Conservation (phyloP, 1,140 invertebrate species). For the Solenopsis invicta region DNA sequence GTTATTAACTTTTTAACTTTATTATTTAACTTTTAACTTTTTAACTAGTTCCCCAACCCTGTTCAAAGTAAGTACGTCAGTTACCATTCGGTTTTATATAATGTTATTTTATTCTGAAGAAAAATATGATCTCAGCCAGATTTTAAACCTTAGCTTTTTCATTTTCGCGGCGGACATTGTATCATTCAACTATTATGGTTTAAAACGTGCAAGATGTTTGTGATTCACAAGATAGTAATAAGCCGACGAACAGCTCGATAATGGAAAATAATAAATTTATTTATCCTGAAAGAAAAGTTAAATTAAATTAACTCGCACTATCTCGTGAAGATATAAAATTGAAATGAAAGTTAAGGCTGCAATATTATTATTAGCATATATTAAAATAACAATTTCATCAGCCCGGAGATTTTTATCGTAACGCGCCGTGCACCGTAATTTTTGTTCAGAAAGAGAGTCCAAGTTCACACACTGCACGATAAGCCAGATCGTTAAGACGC, state of each 20-base stretch:
- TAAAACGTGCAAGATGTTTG: background rate
- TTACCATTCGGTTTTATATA: background rate
- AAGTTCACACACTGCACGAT: constrained; percentile 46
- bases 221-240: background rate
- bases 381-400: constrained; percentile 29
- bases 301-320: background rate
- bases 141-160: background rate
- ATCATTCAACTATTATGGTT: background rate
- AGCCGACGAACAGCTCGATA: background rate
- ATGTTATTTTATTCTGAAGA: background rate
- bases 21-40: too few species aligned
- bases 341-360: background rate
- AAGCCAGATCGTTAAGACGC: constrained; percentile 49
- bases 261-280: background rate
- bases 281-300: background rate
- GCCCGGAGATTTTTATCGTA: constrained; percentile 32
- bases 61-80: background rate
- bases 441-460: constrained; percentile 20
- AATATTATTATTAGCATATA: background rate
- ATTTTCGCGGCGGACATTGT: background rate
- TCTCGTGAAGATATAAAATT: background rate
- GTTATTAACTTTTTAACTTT: too few species aligned
- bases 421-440: constrained; percentile 19
- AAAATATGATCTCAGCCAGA: background rate
- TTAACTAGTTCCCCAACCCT: too few species aligned